Evolutionary conservation across 2,797 vertebrate genomes (phyloP).

Genomic region (Oreochromis mossambicus): DNA sequence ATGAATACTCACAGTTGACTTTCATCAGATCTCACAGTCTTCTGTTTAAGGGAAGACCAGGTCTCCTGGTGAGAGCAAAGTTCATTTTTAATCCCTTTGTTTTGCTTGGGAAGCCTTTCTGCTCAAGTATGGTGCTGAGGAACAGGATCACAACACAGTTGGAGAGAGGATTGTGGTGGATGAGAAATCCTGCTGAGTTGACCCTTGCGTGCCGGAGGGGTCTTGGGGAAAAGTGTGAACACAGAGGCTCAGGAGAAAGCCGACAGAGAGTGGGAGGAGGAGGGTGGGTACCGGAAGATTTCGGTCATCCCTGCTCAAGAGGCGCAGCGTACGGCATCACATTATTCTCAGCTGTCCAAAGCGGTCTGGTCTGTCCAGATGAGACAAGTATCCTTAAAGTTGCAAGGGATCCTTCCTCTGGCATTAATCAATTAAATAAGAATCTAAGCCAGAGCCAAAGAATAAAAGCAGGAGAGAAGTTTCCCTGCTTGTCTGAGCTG

Average conservation of each 20-base stretch:
- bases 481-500: constrained; percentile 28
- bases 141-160: constrained; percentile 51
- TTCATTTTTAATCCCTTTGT: constrained; percentile 71
- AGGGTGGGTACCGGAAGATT: constrained; percentile 10
- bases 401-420: constrained; percentile 26
- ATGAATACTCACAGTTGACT: constrained; percentile 58
- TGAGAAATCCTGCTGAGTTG: constrained; percentile 52
- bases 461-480: constrained; percentile 31
- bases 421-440: constrained; percentile 2
- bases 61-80: constrained; percentile 44
- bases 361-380: not conserved
- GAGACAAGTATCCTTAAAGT: constrained; percentile 57
- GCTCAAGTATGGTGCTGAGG: constrained; percentile 55
- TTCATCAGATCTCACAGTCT: constrained; percentile 19
- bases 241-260: constrained; percentile 11
- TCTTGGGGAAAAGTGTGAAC: constrained; percentile 14
- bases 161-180: constrained; percentile 39
- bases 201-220: constrained; percentile 29
- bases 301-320: constrained; percentile 30
- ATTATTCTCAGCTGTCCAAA: not conserved
- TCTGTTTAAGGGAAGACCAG: not conserved
- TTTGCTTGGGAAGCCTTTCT: constrained; percentile 46
- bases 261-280: not conserved
- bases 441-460: not conserved
- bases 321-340: constrained; percentile 13